These are phyloP conservation scores for Misgurnus anguillicaudatus DNA, from an alignment of 2,113 vertebrate genomes.

Conservation along the genomic window DNA sequence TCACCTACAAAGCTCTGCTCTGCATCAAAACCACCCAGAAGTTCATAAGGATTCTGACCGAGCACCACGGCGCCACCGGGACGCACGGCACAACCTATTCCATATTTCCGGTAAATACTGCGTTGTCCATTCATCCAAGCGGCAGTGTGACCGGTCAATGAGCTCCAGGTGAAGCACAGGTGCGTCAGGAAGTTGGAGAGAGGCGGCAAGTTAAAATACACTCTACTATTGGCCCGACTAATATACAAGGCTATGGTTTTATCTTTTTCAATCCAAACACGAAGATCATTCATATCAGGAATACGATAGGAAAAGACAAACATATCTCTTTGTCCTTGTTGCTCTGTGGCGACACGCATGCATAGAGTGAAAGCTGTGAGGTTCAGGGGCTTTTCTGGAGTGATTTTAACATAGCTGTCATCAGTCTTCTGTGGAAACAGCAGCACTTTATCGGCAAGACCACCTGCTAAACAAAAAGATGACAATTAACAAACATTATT, in stretches of 20 bases:
- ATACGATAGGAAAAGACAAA: slow-evolving; percentile 79
- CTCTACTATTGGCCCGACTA: slow-evolving; percentile 65
- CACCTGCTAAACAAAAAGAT: slow-evolving; percentile 50
- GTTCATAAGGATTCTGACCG: slow-evolving; percentile 72
- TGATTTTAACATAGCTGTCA: slow-evolving; percentile 70
- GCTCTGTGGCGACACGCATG: slow-evolving; percentile 71
- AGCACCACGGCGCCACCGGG: slow-evolving; percentile 69
- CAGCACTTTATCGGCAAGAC: slow-evolving; percentile 68
- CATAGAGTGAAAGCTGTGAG: slow-evolving; percentile 76
- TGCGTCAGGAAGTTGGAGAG: slow-evolving; percentile 69
- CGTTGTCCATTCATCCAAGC: slow-evolving; percentile 75
- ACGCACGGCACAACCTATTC: slow-evolving; percentile 62
- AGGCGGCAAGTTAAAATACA: slow-evolving; percentile 65
- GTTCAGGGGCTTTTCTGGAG: slow-evolving; percentile 68
- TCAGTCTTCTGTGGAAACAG: slow-evolving; percentile 73
- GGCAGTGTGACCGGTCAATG: slow-evolving; percentile 65
- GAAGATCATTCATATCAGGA: slow-evolving; percentile 69
- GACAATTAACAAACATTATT: background rate
- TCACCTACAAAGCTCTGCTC: slow-evolving; percentile 75
- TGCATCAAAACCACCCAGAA: slow-evolving; percentile 63
- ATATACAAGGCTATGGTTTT: slow-evolving; percentile 56
- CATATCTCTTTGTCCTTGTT: slow-evolving; percentile 63
- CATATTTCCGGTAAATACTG: slow-evolving; percentile 72
- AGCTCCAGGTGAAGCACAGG: slow-evolving; percentile 78
- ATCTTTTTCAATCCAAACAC: slow-evolving; percentile 73